A percentile compares a stretch with the other conserved stretches of the same genome.
Evolutionary conservation across 2,113 vertebrate genomes (phyloP).

Genomic region (Carassius carassius): DNA sequence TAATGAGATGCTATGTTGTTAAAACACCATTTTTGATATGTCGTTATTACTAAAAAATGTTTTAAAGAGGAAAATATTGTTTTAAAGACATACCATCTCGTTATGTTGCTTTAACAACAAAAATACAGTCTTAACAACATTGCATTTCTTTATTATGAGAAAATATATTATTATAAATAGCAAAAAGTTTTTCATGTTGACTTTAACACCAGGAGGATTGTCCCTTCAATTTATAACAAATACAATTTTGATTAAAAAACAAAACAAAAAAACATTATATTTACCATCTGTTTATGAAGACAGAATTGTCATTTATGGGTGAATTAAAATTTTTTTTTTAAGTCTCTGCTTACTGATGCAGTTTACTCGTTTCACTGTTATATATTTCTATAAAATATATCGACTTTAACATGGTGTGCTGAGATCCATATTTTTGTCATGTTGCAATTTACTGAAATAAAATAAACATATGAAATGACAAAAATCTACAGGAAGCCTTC

Average conservation of each 20-base stretch:
- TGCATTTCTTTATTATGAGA: too few species aligned
- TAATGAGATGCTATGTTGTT: too few species aligned
- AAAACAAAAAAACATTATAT: not conserved
- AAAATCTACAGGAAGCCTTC: not conserved
- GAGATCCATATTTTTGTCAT: slow-evolving; percentile 50
- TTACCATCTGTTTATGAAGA: not conserved
- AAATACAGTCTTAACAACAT: too few species aligned
- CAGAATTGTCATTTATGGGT: not conserved
- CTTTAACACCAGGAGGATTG: not conserved
- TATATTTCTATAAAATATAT: slow-evolving; percentile 44
- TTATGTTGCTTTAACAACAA: too few species aligned
- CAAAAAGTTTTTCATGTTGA: not conserved
- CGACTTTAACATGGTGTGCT: slow-evolving; percentile 46
- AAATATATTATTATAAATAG: not conserved
- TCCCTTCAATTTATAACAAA: not conserved
- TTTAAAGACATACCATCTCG: too few species aligned
- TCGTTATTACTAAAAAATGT: too few species aligned
- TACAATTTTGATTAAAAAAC: not conserved
- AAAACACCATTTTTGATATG: too few species aligned
- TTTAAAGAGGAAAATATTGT: too few species aligned
- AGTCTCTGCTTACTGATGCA: not conserved
- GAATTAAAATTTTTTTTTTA: not conserved
- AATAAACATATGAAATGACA: slow-evolving; percentile 21
- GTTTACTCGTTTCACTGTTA: slow-evolving; percentile 28
- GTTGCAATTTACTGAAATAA: slow-evolving; percentile 51